Evolutionary conservation across 2,113 vertebrate genomes (phyloP), one percentile per base, ranked within the genome.

Genomic region (Macaca nemestrina): DNA sequence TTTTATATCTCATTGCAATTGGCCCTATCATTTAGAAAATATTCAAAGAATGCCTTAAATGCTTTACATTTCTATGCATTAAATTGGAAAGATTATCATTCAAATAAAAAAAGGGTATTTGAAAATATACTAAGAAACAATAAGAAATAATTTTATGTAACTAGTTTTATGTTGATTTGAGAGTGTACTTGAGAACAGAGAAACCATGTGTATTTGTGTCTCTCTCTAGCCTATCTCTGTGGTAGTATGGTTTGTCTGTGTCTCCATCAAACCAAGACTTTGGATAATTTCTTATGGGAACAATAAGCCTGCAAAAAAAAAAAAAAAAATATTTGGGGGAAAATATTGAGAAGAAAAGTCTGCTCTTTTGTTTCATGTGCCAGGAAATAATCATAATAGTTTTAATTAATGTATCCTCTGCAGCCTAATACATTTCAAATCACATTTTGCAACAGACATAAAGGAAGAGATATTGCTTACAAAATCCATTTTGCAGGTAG

Each of bases 401-500:
- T 96, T 95, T 84, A 93, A 92, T 76, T 57, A 89, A 81, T 88
- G 22, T 96, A 78, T 75, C 8, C 84, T 91, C 57, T 95, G 48
- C 25, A 95, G 73, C 72, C 95, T 92, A 78, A 95, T 96, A 81
- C 50, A 88, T 97, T 96, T 95, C 35, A 91, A 89, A 96, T 95
- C 88, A 82, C 75, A 93, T 89, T 96, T 97, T 97, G 72, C 92
- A 61, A 85, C 30, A 83, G 97, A 94, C 73, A 64, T n/a, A 79
- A 94, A 93, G 70, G 83, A 83, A 93, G 75, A 90, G 43, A 87
- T 88, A 97, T 93, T 96, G 79, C 86, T 95, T 95, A 89, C 18
- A 86, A 91, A 95, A 96, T 94, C 83, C 82, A 89, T 75, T 97
- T 97, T 93, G 52, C 92, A 95, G 97, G 52, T 82, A 97, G 96